Evolutionary conservation across 1,140 invertebrate genomes (phyloP), one percentile per base, ranked within the genome.

Genomic region (Pogonognathellus flavescens): DNA sequence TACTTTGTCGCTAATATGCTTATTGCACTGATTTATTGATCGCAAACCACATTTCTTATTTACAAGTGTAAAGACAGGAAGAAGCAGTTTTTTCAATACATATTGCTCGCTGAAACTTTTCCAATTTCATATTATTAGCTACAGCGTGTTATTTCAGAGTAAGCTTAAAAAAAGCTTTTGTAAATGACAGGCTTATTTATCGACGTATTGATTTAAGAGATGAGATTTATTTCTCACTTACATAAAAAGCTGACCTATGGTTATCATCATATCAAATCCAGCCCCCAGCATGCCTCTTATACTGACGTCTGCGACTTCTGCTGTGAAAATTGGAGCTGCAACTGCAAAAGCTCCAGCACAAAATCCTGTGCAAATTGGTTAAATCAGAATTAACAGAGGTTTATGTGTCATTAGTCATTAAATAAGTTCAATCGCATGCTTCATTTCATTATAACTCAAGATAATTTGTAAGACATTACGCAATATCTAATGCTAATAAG

Each of bases 211-310:
- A 41, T 41, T 41, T 41, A 41, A 3, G 31, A 41, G 31, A 41
- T 41, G 31, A 41, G 31, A 41, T 41, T 41, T 41, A 41, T 41
- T 41, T 41, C 2, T 50, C n/a, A 9, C 70, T 25, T 76, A 76
- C 70, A 76, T 76, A 14, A 76, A 76, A 49, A 76, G 70, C 41
- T 76, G 70, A 50, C 95, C 95, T n/a, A 94, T 90, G 6, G 93
- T 92, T 20, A 94, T 92, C 80, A 93, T 93, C 2, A 95, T 91
- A 87, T 95, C 94, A 80, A 94, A 94, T 87, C 94, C 93, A 49
- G 93, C 93, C 0, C 94, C 93, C 86, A 95, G 91, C 0, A 93
- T 92, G 0, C 95, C 95, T 13, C 95, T 91, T 1, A 95, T 93
- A 80, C 93, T 92, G 86, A 93, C 90, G 66, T 94, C 92, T 52